Conservation (phyloP, 2,797 vertebrate species). For the Anomalospiza imberbis region DNA sequence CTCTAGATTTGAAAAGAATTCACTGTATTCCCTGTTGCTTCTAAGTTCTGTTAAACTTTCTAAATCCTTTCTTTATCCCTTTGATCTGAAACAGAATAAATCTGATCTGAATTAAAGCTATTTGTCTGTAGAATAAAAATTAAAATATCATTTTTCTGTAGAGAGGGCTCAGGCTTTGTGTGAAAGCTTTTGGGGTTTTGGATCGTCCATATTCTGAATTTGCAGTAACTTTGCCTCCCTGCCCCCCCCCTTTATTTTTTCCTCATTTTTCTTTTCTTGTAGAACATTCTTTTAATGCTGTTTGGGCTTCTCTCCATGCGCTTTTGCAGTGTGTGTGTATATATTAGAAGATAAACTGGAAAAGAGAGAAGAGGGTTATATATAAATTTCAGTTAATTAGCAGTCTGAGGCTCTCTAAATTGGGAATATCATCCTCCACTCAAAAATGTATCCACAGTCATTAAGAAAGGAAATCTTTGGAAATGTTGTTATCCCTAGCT, state of each 20-base stretch:
- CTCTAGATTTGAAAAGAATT: background rate
- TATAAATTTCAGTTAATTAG: background rate
- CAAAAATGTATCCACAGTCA: background rate
- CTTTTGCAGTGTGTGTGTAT: background rate
- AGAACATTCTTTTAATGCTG: background rate
- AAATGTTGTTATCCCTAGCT: background rate
- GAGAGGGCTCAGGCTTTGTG: background rate
- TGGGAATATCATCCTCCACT: background rate
- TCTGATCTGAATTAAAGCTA: background rate
- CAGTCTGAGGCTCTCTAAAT: background rate
- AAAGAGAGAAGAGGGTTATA: background rate
- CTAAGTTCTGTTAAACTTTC: background rate
- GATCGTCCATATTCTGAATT: background rate
- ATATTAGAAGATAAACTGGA: background rate
- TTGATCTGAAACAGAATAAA: background rate
- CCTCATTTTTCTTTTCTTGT: background rate
- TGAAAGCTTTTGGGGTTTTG: background rate
- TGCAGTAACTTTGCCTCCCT: background rate
- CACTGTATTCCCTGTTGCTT: background rate
- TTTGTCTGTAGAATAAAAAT: background rate
- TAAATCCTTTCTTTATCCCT: background rate
- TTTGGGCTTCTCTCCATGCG: background rate
- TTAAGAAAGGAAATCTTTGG: background rate
- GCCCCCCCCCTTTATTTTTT: accelerated
- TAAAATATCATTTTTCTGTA: background rate